Percentiles rank a stretch among this genome's conserved stretches.
phyloP scores from a whole-genome alignment of 2,113 vertebrate genomes.

The Hippopotamus amphibius region DNA sequence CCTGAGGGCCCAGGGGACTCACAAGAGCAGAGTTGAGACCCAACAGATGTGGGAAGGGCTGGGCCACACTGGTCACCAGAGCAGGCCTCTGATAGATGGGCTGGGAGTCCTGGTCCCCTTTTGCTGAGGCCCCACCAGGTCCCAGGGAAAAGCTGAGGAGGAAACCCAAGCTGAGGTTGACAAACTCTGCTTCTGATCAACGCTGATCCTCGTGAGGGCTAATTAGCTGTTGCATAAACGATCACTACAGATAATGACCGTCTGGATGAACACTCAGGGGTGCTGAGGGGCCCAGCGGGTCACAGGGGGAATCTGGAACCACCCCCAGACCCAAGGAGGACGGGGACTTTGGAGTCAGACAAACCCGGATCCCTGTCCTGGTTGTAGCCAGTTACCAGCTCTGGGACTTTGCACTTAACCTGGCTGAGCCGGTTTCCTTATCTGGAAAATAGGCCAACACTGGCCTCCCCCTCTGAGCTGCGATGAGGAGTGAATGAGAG shows the following conservation, averaged over 20 bases:
- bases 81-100: background rate
- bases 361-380: background rate
- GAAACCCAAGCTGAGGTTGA: rapidly evolving
- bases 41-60: background rate
- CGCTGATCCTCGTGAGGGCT: background rate
- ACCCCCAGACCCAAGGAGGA: rapidly evolving
- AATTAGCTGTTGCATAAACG: background rate
- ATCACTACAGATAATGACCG: background rate
- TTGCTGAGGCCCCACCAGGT: rapidly evolving
- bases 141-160: background rate
- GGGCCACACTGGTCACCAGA: background rate
- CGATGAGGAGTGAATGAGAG: background rate
- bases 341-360: background rate
- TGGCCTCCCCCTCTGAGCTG: background rate
- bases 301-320: rapidly evolving
- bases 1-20: background rate
- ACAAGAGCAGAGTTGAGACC: background rate
- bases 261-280: background rate
- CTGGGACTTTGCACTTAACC: background rate
- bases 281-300: rapidly evolving
- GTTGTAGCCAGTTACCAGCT: background rate
- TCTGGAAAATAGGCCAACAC: background rate
- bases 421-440: background rate
- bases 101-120: background rate
- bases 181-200: background rate